A percentile compares a stretch with the other conserved stretches of the same genome.
Conservation (phyloP, 92 coral and sea anemone genomes). For the Muricea muricata region DNA sequence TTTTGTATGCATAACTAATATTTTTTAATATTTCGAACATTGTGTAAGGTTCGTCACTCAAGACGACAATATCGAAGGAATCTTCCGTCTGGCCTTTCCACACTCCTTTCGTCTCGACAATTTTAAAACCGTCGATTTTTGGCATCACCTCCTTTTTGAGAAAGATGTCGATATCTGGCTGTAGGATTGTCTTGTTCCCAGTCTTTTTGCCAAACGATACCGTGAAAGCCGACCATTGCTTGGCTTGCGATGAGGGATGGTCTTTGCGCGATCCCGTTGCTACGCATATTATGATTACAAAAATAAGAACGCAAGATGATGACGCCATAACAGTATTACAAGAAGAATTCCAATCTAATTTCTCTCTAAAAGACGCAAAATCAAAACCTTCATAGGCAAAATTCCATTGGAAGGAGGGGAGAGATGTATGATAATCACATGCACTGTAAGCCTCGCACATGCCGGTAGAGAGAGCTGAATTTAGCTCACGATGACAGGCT, state of each 20-base stretch:
- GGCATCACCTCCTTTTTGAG: background rate
- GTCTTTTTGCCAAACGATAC: constrained; percentile 25
- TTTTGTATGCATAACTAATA: background rate
- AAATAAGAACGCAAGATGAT: background rate
- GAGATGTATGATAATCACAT: no score
- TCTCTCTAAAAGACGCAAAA: no score
- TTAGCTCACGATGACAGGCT: no score
- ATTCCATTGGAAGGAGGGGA: no score
- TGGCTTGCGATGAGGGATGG: background rate
- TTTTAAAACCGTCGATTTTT: background rate
- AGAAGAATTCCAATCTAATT: no score
- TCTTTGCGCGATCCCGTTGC: background rate
- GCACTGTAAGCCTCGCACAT: no score
- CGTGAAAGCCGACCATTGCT: constrained; percentile 14
- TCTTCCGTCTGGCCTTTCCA: constrained; percentile 34
- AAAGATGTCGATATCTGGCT: constrained; percentile 3
- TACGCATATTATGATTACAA: background rate
- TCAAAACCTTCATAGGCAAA: no score
- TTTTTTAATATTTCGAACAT: background rate
- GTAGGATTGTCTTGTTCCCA: background rate
- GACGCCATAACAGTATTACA: no score
- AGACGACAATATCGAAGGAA: constrained; percentile 23
- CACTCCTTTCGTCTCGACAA: constrained; percentile 22
- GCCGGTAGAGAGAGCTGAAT: no score
- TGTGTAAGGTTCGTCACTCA: background rate